Conservation (phyloP, 2,888 invertebrate genomes). For the Drosophila planitibia region DNA sequence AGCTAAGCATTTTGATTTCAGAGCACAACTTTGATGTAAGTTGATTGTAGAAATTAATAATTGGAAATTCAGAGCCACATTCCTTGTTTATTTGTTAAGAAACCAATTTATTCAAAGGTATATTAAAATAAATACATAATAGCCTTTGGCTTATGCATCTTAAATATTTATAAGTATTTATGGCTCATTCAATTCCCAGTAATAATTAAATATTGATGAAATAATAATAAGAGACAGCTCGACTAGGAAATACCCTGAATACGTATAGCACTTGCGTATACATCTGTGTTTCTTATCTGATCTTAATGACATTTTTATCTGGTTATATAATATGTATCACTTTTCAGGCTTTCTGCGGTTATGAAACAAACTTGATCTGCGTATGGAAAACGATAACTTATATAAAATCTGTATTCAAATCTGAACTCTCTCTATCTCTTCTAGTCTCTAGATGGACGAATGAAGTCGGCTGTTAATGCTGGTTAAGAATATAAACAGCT, state of each 20-base stretch:
- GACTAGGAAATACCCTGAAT: not conserved
- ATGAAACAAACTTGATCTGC: not conserved
- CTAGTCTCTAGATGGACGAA: not conserved
- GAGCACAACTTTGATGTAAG: not conserved
- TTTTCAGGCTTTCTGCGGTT: not conserved
- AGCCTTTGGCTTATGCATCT: not conserved
- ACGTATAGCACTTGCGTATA: not conserved
- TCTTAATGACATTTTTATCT: not conserved
- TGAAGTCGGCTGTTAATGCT: not conserved
- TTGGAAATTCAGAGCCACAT: not conserved
- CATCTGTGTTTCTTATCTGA: not conserved
- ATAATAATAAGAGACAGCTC: not conserved
- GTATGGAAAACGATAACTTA: not conserved
- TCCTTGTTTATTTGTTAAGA: not conserved
- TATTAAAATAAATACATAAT: not conserved
- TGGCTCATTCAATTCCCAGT: not conserved
- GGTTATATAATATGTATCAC: not conserved
- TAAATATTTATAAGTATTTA: not conserved
- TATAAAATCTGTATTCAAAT: too few relatives aligned
- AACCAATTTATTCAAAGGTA: not conserved
- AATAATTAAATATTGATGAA: not conserved
- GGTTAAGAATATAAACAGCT: not conserved
- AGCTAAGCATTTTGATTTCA: conserved; percentile 1
- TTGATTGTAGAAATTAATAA: not conserved
- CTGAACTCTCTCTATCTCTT: fast-evolving